Evolutionary conservation across 1,140 invertebrate genomes (phyloP), one percentile per base, ranked within the genome.

Genomic region (Trichoplusia ni): DNA sequence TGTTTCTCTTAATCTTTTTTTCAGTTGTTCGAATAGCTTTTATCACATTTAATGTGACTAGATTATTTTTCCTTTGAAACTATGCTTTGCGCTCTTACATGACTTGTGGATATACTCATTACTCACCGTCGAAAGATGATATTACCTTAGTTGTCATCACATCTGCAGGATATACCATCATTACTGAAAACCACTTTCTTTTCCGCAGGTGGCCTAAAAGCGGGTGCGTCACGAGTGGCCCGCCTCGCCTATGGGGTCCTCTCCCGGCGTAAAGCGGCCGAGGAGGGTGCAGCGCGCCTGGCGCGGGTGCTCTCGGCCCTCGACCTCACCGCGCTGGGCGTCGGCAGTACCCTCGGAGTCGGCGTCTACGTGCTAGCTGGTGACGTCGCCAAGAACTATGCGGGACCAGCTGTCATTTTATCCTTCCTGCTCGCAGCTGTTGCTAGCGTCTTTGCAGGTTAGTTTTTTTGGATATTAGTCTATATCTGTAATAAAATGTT

Each of bases 311-410:
- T 98, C 5, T 93, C 92, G 2, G 93, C 95, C 0, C 87, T 95
- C 35, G 96, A 97, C 84, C 90, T 97, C 4, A 96, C 95, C 0
- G 94, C 94, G 0, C 81, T 97, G 1, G 96, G 96, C 31, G 94
- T 98, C 16, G 96, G 97, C 6, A 96, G 95, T 64, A 98, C 96
- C 0, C 84, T 98, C 6, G 97, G 97, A 2, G 95, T 97, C 18
- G 97, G 97, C 9, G 95, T 98, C 8, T 98, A 98, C 90, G 96
- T 98, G 4, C 84, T 98, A 16, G 95, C 95, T 11, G 97, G 97
- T 7, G 93, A 96, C 65, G 96, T 97, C n/a, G 95, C 96, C 16
- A 94, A 93, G 81, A 91, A 93, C 47, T 93, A 92, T 44, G 95
- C 97, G 0, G 97, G 97, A 0, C 97, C 97, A 0, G 94, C 96